A percentile compares a stretch with the other conserved stretches of the same genome.
These are phyloP conservation scores for Phengaris arion DNA, from an alignment of 2,888 invertebrate species.

Conservation along the genomic window DNA sequence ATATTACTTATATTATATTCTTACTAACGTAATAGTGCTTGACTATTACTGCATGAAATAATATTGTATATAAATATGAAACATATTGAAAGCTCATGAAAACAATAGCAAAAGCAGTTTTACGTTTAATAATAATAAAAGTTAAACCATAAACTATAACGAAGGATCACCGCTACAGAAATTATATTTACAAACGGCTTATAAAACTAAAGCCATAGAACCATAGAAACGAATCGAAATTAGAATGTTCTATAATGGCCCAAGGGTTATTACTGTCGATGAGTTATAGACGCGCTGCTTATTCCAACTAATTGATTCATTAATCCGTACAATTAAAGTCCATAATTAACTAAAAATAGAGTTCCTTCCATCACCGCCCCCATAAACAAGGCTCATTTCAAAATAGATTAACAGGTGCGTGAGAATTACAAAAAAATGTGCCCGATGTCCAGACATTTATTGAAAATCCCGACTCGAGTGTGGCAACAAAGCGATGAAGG, in stretches of 20 bases:
- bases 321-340: conserved; percentile 10
- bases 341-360: conserved; percentile 21
- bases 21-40: too few species aligned
- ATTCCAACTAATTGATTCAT: conserved; percentile 25
- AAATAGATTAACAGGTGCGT: conserved; percentile 66
- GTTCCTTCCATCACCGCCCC: conserved; percentile 22
- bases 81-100: too few species aligned
- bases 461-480: conserved; percentile 67
- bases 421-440: conserved; percentile 61
- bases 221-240: conserved; percentile 20
- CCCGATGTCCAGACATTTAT: conserved; percentile 68
- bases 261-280: conserved; percentile 20
- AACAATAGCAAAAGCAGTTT: conserved; percentile 26
- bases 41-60: too few species aligned
- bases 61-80: too few species aligned
- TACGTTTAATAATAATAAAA: conserved; percentile 18
- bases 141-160: conserved; percentile 5
- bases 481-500: conserved; percentile 64
- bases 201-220: conserved; percentile 19
- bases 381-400: conserved; percentile 14
- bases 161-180: conserved; percentile 5
- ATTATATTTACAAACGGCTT: conserved; percentile 22
- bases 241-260: conserved; percentile 26
- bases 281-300: conserved; percentile 20
- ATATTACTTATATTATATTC: too few species aligned